A percentile compares a stretch with the other conserved stretches of the same genome.
These are phyloP conservation scores for Dasyornis broadbenti DNA, from an alignment of 2,113 vertebrate species.

Conservation along the genomic window DNA sequence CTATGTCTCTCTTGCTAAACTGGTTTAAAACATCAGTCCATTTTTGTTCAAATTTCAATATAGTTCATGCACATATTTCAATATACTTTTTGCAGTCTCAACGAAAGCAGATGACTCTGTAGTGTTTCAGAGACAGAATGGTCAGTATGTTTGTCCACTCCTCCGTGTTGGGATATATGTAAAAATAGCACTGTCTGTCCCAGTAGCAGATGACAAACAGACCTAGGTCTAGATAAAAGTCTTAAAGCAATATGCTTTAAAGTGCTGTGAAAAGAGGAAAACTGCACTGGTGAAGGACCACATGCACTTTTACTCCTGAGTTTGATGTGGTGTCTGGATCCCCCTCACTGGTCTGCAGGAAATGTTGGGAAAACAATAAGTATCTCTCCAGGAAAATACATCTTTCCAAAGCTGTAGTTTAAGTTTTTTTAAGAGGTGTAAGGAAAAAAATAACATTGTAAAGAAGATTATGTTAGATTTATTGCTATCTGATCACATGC, in stretches of 20 bases:
- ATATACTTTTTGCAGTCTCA: background rate
- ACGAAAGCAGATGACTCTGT: background rate
- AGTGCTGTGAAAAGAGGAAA: background rate
- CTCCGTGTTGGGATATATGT: background rate
- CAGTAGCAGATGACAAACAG: background rate
- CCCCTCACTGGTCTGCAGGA: background rate
- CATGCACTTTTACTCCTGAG: background rate
- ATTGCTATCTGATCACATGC: background rate
- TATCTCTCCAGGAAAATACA: background rate
- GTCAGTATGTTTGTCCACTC: background rate
- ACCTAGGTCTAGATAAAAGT: background rate
- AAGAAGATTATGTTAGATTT: background rate
- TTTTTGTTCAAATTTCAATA: background rate
- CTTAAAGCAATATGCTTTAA: background rate
- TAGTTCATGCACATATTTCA: background rate
- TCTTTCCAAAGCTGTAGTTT: background rate
- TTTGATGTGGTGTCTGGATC: background rate
- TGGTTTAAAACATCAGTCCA: background rate
- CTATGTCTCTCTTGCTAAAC: background rate
- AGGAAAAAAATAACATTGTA: background rate
- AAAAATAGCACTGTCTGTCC: slow-evolving; percentile 14
- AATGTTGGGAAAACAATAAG: background rate
- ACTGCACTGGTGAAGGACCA: background rate
- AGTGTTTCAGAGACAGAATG: background rate
- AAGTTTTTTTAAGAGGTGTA: background rate